Conservation (phyloP, 92 coral and sea anemone genomes). For the Muricea muricata region DNA sequence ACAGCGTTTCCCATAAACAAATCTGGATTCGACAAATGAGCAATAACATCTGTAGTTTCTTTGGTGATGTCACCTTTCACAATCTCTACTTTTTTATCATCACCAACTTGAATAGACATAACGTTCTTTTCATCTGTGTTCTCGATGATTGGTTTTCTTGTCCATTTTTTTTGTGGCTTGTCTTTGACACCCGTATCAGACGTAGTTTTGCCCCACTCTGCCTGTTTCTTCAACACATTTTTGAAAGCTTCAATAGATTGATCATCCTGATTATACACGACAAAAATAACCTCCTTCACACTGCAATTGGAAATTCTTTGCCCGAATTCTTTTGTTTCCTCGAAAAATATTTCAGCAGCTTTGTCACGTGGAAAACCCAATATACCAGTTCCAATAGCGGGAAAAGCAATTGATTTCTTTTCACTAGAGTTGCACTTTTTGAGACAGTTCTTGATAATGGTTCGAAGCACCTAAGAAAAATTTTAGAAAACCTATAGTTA, state of each 20-base stretch:
- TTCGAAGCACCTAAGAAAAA: conserved; percentile 19
- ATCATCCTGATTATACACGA: conserved; percentile 69
- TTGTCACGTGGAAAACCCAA: conserved; percentile 69
- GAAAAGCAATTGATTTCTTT: conserved; percentile 54
- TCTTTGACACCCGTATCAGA: not conserved
- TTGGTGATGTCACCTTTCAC: conserved; percentile 76
- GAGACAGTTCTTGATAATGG: conserved; percentile 11
- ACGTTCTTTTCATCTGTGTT: not conserved
- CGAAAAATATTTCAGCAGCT: conserved; percentile 49
- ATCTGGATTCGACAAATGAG: conserved; percentile 59
- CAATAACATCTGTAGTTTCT: conserved; percentile 78
- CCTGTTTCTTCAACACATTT: conserved; percentile 20
- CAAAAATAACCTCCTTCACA: conserved; percentile 71
- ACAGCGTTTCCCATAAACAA: conserved; percentile 60
- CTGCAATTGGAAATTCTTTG: conserved; percentile 48
- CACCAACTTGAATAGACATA: conserved; percentile 27
- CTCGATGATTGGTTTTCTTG: not conserved
- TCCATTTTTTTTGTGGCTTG: not conserved
- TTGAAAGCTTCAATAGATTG: conserved; percentile 28
- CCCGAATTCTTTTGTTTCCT: conserved; percentile 64
- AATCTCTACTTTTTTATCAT: conserved; percentile 56
- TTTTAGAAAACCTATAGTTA: not conserved
- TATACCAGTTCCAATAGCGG: conserved; percentile 88
- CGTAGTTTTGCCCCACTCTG: not conserved
- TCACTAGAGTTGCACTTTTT: not conserved